phyloP scores from a whole-genome alignment of 2,797 vertebrate species.

The Neomorphus geoffroyi region DNA sequence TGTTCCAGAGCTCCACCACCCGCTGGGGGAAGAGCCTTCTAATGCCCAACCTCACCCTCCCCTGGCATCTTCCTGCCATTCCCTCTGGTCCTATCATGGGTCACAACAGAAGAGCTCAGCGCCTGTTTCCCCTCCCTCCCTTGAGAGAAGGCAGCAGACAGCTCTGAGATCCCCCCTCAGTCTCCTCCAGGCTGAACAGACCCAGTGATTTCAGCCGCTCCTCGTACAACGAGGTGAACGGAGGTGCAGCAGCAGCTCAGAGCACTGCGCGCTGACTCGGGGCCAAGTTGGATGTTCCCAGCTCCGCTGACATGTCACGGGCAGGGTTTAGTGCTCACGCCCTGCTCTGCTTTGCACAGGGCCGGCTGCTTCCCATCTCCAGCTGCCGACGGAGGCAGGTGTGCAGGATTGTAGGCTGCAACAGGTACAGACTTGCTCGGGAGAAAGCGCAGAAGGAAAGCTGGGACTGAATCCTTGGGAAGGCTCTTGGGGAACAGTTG shows the following conservation, averaged over 20 bases:
- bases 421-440: not conserved
- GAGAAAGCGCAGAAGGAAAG: not conserved
- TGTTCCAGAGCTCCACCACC: no score
- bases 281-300: not conserved
- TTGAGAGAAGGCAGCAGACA: no score
- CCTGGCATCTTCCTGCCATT: no score
- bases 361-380: not conserved
- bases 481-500: not conserved
- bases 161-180: no score
- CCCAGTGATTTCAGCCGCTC: no score
- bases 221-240: no score
- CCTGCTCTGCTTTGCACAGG: not conserved
- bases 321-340: not conserved
- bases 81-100: no score
- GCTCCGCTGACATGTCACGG: rapidly evolving
- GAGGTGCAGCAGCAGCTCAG: not conserved
- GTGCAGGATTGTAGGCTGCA: rapidly evolving
- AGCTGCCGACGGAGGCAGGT: not conserved
- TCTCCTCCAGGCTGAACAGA: no score
- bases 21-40: no score
- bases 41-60: no score
- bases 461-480: not conserved
- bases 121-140: no score
- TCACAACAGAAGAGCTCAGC: no score
- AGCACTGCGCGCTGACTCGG: rapidly evolving